phyloP scores from a whole-genome alignment of 92 coral and sea anemone genomes.

The Epizoanthus rinbou region DNA sequence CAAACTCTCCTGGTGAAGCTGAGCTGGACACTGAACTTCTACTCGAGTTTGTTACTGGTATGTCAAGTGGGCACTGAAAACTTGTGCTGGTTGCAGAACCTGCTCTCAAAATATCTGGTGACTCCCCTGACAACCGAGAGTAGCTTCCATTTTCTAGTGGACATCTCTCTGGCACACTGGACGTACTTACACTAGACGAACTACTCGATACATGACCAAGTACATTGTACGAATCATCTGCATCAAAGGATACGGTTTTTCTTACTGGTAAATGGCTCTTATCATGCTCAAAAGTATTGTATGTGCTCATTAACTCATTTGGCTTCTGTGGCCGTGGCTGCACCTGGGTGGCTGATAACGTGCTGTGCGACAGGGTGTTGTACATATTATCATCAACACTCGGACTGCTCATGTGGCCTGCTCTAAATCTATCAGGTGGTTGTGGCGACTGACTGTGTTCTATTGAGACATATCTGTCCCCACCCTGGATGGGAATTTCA shows the following conservation, averaged over 20 bases:
- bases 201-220: background rate
- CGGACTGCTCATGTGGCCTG: background rate
- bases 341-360: background rate
- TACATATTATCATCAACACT: slow-evolving; percentile 34
- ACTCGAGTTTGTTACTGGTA: slow-evolving; percentile 13
- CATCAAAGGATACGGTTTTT: background rate
- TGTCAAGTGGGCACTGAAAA: slow-evolving; percentile 4
- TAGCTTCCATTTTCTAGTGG: background rate
- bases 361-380: slow-evolving; percentile 49
- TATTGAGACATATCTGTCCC: slow-evolving; percentile 10
- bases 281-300: slow-evolving; percentile 47
- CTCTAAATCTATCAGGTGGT: slow-evolving; percentile 43
- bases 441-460: slow-evolving; percentile 38
- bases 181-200: background rate
- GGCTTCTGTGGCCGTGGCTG: slow-evolving; percentile 5
- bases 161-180: slow-evolving; percentile 12
- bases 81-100: slow-evolving; percentile 1
- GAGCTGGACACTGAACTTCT: slow-evolving; percentile 46
- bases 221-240: background rate
- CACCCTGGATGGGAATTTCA: slow-evolving; percentile 6
- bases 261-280: background rate
- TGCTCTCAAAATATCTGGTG: background rate
- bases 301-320: slow-evolving; percentile 13
- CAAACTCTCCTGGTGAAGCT: slow-evolving; percentile 62
- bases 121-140: too few relatives aligned